Evolutionary conservation across 2,888 invertebrate species (phyloP).

Genomic region (Griposia aprilina): DNA sequence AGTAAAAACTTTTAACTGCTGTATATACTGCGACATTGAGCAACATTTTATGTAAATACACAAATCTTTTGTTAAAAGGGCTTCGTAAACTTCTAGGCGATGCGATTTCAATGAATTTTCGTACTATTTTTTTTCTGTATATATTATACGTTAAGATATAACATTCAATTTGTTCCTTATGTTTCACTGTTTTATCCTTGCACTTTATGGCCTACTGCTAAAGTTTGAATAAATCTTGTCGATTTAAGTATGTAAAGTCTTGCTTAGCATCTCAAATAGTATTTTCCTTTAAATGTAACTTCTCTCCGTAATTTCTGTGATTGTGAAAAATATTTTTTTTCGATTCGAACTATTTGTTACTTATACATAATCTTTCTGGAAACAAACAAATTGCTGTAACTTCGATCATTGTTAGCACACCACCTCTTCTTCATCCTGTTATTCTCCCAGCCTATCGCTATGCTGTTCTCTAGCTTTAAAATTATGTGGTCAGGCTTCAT

Average conservation of each 20-base stretch:
- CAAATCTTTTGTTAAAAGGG: constrained; percentile 69
- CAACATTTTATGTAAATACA: constrained; percentile 75
- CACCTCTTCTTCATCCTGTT: constrained; percentile 28
- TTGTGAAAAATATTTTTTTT: not conserved
- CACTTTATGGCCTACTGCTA: constrained; percentile 21
- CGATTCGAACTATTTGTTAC: not conserved
- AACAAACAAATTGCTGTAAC: constrained; percentile 33
- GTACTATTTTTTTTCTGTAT: constrained; percentile 41
- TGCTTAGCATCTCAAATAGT: not conserved
- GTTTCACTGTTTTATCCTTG: constrained; percentile 8
- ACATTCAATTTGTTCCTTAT: constrained; percentile 32
- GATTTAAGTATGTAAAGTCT: not conserved
- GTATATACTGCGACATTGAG: constrained; percentile 82
- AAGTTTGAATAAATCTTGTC: not conserved
- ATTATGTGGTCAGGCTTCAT: not conserved
- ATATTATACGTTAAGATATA: constrained; percentile 35
- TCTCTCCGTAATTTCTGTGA: not conserved
- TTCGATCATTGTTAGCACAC: constrained; percentile 9
- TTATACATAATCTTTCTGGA: not conserved
- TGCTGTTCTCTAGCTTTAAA: constrained; percentile 25
- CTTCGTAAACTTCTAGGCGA: constrained; percentile 70
- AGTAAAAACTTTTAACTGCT: constrained; percentile 77
- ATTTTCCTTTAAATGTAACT: not conserved
- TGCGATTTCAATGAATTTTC: constrained; percentile 46
- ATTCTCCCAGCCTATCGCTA: constrained; percentile 50